Conservation (phyloP, 2,113 vertebrate species). For the Halcyon malimbica region DNA sequence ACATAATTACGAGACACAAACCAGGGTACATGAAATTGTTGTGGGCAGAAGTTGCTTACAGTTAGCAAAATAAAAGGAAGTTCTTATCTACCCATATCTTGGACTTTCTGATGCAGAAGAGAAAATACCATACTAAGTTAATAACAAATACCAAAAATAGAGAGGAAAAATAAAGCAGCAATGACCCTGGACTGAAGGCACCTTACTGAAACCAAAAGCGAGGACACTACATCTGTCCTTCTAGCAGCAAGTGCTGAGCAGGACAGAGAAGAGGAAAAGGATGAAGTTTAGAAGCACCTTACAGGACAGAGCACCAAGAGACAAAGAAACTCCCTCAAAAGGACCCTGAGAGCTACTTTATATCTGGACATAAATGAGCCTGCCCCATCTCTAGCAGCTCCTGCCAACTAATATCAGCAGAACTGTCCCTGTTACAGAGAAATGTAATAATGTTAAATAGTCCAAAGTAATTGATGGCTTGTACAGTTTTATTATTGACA, state of each 20-base stretch:
- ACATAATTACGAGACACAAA: background rate
- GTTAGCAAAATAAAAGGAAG: background rate
- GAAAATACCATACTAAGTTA: background rate
- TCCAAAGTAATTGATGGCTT: background rate
- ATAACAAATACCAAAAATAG: background rate
- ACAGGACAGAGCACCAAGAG: background rate
- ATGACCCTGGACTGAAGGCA: background rate
- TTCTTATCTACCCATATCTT: background rate
- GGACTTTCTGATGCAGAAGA: background rate
- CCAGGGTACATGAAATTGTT: background rate
- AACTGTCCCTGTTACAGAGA: background rate
- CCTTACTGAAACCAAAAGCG: background rate
- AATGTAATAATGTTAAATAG: background rate
- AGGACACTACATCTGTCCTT: background rate
- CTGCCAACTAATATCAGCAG: background rate
- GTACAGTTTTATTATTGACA: background rate
- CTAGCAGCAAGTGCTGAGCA: background rate
- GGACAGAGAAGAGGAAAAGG: background rate
- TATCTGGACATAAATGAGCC: background rate
- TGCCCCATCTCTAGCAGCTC: background rate
- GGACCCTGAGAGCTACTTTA: background rate
- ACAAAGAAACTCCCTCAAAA: background rate
- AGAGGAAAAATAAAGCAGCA: background rate
- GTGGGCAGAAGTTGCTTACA: background rate
- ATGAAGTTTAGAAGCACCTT: background rate